These are phyloP conservation scores for Hemiscyllium ocellatum DNA, from an alignment of 2,113 vertebrate species.

Conservation along the genomic window DNA sequence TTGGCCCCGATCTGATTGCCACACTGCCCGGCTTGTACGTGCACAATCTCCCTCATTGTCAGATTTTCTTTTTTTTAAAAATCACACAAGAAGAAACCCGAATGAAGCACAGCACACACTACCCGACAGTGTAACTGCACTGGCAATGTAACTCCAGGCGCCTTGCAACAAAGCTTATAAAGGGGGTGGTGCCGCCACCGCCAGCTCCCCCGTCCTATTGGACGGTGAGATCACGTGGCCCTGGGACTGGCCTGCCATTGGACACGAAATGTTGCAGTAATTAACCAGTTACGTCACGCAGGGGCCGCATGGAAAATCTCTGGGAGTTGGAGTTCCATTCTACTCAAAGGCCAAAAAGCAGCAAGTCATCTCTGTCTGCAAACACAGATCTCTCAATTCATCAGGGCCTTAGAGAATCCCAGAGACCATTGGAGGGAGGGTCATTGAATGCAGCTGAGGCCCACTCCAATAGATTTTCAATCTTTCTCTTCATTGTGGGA, in stretches of 20 bases:
- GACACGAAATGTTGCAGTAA: constrained; percentile 4
- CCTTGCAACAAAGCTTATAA: constrained; percentile 15
- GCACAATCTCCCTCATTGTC: constrained; percentile 18
- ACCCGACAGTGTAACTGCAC: neutral
- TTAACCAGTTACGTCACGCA: neutral
- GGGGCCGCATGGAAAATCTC: neutral
- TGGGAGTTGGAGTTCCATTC: neutral
- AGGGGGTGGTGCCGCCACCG: neutral
- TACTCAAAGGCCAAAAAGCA: neutral
- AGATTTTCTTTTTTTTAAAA: no score
- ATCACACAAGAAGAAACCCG: no score
- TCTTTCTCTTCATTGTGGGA: no score
- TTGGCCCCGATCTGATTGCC: constrained; percentile 18
- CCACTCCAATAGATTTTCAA: no score
- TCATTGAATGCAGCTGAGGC: no score
- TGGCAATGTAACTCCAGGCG: neutral
- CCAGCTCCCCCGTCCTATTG: neutral
- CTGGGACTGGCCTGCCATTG: neutral
- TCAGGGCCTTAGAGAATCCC: no score
- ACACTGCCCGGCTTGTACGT: constrained; percentile 7
- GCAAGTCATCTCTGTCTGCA: neutral
- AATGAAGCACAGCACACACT: no score
- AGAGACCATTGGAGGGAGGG: no score
- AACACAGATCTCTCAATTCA: neutral
- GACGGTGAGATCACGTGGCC: neutral